Evolutionary conservation across 1,140 invertebrate species (phyloP).

Genomic region (Tenebrio molitor): DNA sequence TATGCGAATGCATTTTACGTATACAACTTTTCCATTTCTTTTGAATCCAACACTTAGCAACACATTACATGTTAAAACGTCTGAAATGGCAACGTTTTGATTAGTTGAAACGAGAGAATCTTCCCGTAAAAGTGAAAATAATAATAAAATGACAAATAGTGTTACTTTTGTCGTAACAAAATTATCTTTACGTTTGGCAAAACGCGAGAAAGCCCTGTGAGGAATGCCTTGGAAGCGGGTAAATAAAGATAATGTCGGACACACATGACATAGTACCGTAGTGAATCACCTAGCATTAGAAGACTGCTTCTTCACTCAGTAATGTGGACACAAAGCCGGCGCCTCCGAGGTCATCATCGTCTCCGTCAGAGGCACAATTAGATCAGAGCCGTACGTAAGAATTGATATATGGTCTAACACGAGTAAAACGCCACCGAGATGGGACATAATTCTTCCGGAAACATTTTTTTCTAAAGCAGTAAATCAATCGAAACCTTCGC

Average conservation of each 20-base stretch:
- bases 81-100: no score
- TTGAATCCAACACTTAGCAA: no score
- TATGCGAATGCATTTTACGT: no score
- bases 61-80: no score
- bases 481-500: constrained; percentile 51
- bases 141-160: no score
- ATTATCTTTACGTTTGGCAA: no score
- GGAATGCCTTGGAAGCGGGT: background rate
- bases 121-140: no score
- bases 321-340: background rate
- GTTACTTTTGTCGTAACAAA: no score
- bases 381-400: no score
- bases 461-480: constrained; percentile 50
- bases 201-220: background rate
- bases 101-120: no score
- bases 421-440: constrained; percentile 38
- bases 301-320: background rate
- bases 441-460: constrained; percentile 52
- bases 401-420: constrained; percentile 25
- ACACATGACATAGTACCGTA: constrained; percentile 15
- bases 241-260: constrained; percentile 24
- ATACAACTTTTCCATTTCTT: no score
- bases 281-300: constrained; percentile 11
- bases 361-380: no score
- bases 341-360: background rate